Base-by-base conservation (phyloP, 2,888 invertebrate genomes). In the Drosophila meridionalis region DNA sequence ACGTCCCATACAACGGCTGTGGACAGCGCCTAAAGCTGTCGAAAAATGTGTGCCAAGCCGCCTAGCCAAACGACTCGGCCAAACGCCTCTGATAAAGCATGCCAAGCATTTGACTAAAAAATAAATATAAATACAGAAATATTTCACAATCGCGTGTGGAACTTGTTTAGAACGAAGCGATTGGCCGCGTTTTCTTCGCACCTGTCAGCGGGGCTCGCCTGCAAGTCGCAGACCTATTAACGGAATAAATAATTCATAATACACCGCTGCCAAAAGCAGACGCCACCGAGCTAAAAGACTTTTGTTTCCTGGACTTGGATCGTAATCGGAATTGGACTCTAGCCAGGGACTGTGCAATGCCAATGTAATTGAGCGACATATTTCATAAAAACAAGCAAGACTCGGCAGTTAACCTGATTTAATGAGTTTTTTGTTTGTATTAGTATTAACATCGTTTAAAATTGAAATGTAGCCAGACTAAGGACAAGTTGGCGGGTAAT, bases 11-110 rank as follows among this genome's bases (percentile, higher is more conserved):
- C 52, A 57, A 34, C 42, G 45, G 38, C 20, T n/a, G 20, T 43
- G 28, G 61, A 48, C 55, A 55, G 40, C 42, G 38, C 36, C 9
- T 40, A 20, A 42, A 42, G 57, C 59, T 72, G 68, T 57, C 78
- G 68, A 52, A 71, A 77, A 88, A 84, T 76, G 76, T 84, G 30
- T 87, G 90, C 86, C 85, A 83, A 83, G 56, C 56, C 70, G 59
- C 65, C 72, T 57, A 62, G 50, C 34, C 52, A 53, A 55, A 53
- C 60, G 28, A 53, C 56, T 55, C 53, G 32, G 32, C 8, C 57
- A 42, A 42, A 30, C 30, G 58, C 42, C 48, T n/a, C 26, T 20
- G 45, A 43, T 40, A 68, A 67, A 61, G 30, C 48, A 73, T 59
- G 60, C 42, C 66, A 62, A 59, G 48, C 14, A 42, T 67, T 43